phyloP scores from a whole-genome alignment of 2,797 vertebrate species.

The Anas georgica region DNA sequence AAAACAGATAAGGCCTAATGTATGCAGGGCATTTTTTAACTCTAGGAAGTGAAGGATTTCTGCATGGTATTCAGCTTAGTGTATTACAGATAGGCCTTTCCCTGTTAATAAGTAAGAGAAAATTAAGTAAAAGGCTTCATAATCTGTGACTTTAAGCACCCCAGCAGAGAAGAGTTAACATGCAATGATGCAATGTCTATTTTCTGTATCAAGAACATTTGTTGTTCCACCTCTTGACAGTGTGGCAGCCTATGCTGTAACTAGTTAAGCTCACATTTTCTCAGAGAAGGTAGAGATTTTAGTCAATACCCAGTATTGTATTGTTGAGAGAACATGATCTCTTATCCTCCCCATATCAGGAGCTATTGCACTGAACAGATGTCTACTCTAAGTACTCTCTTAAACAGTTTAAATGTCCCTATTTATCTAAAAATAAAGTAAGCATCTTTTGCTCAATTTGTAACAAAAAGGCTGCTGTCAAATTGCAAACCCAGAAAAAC shows the following conservation, averaged over 20 bases:
- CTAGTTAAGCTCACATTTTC: neutral
- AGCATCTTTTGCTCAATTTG: neutral
- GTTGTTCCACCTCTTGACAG: neutral
- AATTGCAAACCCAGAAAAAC: neutral
- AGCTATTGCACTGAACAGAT: neutral
- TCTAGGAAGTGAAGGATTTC: neutral
- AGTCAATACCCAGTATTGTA: rapidly evolving
- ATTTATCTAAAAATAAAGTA: neutral
- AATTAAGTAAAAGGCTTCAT: neutral
- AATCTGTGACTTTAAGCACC: neutral
- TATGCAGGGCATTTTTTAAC: neutral
- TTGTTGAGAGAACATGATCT: neutral
- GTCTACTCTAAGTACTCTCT: neutral
- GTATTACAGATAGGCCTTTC: neutral
- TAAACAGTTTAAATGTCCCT: neutral
- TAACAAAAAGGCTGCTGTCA: neutral
- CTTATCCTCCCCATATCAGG: neutral
- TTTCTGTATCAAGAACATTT: neutral
- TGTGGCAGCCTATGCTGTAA: neutral
- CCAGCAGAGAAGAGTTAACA: neutral
- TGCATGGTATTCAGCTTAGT: neutral
- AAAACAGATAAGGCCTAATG: neutral
- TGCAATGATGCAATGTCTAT: neutral
- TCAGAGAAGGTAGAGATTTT: neutral
- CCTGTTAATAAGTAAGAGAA: neutral